Evolutionary conservation across 2,888 invertebrate species (phyloP).

Genomic region (Abrostola triplasia): DNA sequence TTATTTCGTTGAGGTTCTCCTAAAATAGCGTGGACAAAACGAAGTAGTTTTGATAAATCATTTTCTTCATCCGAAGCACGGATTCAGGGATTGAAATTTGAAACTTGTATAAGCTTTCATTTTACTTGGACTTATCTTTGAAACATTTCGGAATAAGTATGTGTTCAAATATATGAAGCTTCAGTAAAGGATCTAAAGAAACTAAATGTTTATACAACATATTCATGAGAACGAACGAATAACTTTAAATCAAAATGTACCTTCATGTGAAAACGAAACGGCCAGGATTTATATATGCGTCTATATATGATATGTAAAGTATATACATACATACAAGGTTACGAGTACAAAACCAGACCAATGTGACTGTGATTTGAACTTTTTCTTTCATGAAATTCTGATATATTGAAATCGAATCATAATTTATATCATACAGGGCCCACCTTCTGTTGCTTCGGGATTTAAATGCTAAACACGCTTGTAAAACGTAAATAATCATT

Average conservation of each 20-base stretch:
- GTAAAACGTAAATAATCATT: no score
- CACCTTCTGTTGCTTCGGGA: no score
- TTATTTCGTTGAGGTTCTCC: conserved; percentile 14
- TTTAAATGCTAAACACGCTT: no score
- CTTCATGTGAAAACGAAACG: not conserved
- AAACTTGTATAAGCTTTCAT: conserved; percentile 23
- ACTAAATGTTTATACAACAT: not conserved
- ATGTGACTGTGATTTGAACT: no score
- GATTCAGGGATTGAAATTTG: conserved; percentile 23
- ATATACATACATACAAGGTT: no score
- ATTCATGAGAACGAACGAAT: conserved; percentile 1
- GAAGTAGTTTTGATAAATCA: conserved; percentile 32
- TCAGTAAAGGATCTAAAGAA: conserved; percentile 3
- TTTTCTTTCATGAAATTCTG: no score
- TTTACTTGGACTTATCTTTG: conserved; percentile 13
- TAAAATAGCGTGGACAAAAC: conserved; percentile 23
- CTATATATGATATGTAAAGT: no score
- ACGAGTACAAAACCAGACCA: no score
- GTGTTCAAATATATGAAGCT: not conserved
- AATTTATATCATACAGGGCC: no score
- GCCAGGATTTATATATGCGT: no score
- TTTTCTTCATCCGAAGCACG: conserved; percentile 31
- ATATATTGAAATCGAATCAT: no score
- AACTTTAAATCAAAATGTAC: not conserved
- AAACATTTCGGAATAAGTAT: conserved; percentile 8